Evolutionary conservation across 2,797 vertebrate genomes (phyloP).

Genomic region (Dermochelys coriacea): DNA sequence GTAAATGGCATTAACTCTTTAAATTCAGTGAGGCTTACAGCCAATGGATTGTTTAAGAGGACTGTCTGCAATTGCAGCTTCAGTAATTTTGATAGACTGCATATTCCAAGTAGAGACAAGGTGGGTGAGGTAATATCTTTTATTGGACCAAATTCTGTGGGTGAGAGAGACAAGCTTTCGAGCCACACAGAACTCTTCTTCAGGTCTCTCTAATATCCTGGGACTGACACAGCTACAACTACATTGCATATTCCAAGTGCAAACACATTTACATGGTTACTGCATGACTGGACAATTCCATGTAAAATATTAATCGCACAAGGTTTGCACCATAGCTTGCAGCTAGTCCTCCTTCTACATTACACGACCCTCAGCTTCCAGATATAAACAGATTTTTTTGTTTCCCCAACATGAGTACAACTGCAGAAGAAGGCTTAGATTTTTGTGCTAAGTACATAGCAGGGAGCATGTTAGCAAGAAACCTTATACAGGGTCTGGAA

Average conservation of each 20-base stretch:
- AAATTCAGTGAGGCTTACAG: neutral
- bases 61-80: neutral
- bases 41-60: neutral
- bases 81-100: neutral
- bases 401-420: neutral
- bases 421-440: neutral
- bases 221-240: neutral
- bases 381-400: neutral
- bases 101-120: neutral
- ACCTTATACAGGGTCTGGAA: neutral
- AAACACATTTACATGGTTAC: neutral
- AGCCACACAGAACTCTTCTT: neutral
- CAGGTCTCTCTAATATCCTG: neutral
- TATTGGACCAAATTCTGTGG: neutral
- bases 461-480: conserved; percentile 1
- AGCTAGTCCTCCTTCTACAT: neutral
- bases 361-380: neutral
- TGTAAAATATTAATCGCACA: neutral
- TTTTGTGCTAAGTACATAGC: neutral
- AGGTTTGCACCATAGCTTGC: neutral
- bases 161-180: neutral
- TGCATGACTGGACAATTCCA: neutral
- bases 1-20: neutral
- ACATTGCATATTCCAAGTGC: neutral
- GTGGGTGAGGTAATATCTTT: neutral